Evolutionary conservation across 2,797 vertebrate genomes (phyloP).

Genomic region (Champsocephalus gunnari): DNA sequence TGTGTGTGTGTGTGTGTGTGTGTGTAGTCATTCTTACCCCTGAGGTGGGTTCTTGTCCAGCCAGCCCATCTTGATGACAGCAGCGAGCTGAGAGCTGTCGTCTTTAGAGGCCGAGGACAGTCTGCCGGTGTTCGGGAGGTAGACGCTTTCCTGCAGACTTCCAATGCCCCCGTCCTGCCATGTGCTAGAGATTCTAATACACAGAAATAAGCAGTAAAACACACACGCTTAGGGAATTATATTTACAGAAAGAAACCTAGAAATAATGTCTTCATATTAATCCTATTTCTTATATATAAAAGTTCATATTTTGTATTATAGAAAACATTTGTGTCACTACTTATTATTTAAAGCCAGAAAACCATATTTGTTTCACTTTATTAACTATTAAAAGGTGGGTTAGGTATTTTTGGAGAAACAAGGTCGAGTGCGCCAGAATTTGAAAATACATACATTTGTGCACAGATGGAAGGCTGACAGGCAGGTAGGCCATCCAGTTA

Average conservation of each 20-base stretch:
- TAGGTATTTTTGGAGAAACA: too few relatives aligned
- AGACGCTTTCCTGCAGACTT: slow-evolving; percentile 67
- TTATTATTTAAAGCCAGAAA: neutral
- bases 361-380: neutral
- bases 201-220: slow-evolving; percentile 14
- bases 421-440: too few relatives aligned
- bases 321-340: neutral
- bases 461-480: too few relatives aligned
- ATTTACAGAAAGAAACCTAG: neutral
- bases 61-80: slow-evolving; percentile 91
- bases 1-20: neutral
- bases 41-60: slow-evolving; percentile 95
- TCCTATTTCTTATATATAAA: neutral
- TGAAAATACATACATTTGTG: too few relatives aligned
- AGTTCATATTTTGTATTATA: neutral
- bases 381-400: neutral
- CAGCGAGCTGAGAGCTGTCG: slow-evolving; percentile 56
- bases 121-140: slow-evolving; percentile 56
- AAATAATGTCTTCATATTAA: neutral
- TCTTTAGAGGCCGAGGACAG: slow-evolving; percentile 63
- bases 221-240: neutral
- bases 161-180: slow-evolving; percentile 71
- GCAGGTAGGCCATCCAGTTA: too few relatives aligned
- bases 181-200: slow-evolving; percentile 23
- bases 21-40: slow-evolving; percentile 83